A percentile compares a stretch with the other conserved stretches of the same genome.
Conservation (phyloP, 1,140 invertebrate genomes). For the Lutraria rhynchaena region DNA sequence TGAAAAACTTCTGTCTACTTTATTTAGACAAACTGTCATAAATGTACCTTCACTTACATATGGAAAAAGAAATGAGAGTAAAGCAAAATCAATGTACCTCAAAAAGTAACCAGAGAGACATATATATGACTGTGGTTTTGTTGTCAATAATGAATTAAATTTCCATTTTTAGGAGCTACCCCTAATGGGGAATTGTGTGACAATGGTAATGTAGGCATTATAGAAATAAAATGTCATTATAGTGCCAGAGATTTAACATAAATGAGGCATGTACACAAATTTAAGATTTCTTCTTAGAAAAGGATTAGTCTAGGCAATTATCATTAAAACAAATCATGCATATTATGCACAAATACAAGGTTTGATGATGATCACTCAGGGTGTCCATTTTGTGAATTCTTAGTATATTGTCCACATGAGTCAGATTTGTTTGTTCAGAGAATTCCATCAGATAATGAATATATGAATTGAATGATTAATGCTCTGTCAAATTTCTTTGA, state of each 20-base stretch:
- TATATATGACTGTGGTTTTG: conserved; percentile 5
- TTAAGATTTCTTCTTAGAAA: not conserved
- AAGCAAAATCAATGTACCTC: not conserved
- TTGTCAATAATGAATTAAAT: not conserved
- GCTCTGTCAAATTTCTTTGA: too few species aligned
- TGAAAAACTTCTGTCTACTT: conserved; percentile 10
- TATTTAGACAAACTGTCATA: not conserved
- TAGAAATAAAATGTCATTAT: conserved; percentile 14
- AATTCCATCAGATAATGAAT: too few species aligned
- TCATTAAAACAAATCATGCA: conserved; percentile 7
- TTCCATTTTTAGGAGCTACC: conserved; percentile 3
- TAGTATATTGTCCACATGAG: too few species aligned
- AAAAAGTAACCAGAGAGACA: conserved; percentile 4
- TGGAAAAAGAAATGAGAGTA: conserved; percentile 29
- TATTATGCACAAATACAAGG: conserved; percentile 28
- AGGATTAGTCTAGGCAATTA: not conserved
- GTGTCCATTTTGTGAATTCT: too few species aligned
- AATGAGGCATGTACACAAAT: not conserved
- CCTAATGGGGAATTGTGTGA: conserved; percentile 13
- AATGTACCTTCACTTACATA: not conserved
- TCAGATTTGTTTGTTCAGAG: too few species aligned
- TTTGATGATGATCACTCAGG: too few species aligned
- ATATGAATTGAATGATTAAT: too few species aligned
- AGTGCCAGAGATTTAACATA: conserved; percentile 11
- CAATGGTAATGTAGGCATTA: not conserved